Conservation (phyloP, 2,888 invertebrate genomes). For the Drosophila greeni region DNA sequence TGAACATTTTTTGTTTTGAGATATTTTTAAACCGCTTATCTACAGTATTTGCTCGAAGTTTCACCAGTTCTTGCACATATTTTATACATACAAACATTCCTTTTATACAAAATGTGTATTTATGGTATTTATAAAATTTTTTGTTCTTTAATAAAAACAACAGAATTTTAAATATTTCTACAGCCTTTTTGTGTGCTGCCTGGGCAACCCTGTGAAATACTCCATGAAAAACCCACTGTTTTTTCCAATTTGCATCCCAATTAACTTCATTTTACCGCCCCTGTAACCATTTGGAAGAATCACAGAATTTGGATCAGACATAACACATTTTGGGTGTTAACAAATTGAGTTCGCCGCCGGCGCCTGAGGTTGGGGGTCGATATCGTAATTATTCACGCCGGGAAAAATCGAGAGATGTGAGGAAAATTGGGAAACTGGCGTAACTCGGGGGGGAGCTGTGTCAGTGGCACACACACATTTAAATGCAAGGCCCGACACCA, state of each 20-base stretch:
- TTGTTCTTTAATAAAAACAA: not conserved
- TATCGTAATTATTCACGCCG: slow-evolving; percentile 33
- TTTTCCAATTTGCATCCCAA: slow-evolving; percentile 15
- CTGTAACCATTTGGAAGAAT: slow-evolving; percentile 13
- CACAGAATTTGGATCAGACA: slow-evolving; percentile 14
- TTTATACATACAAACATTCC: not conserved
- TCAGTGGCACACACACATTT: slow-evolving; percentile 53
- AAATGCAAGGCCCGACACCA: slow-evolving; percentile 62
- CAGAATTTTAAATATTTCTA: not conserved
- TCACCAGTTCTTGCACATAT: not conserved
- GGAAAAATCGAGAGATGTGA: slow-evolving; percentile 3
- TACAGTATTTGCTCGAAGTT: not conserved
- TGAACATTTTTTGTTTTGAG: not conserved
- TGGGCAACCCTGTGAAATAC: not conserved
- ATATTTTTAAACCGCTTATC: not conserved
- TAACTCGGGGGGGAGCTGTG: slow-evolving; percentile 32
- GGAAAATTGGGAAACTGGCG: slow-evolving; percentile 8
- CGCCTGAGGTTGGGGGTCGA: not conserved
- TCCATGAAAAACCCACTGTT: not conserved
- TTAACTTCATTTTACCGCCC: slow-evolving; percentile 13
- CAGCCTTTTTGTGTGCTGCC: not conserved
- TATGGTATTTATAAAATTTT: not conserved
- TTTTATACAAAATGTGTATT: not conserved
- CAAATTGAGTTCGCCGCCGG: slow-evolving; percentile 21
- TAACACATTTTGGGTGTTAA: slow-evolving; percentile 31